Evolutionary conservation across 92 coral and sea anemone genomes (phyloP).

Genomic region (Phymanthus crucifer): DNA sequence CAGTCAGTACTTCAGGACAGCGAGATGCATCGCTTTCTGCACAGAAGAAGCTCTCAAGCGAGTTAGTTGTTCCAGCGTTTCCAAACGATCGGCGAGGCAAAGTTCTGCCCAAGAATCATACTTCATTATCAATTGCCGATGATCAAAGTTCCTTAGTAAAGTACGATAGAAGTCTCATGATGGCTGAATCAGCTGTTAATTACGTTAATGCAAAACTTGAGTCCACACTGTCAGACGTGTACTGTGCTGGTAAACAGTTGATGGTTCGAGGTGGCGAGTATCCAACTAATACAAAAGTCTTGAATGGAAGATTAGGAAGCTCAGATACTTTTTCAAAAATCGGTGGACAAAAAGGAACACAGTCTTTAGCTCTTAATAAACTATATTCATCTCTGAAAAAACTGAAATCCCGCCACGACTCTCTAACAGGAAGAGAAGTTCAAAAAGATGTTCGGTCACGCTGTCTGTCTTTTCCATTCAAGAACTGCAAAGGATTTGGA

Average conservation of each 20-base stretch:
- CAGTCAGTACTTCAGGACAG: not conserved
- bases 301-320: slow-evolving; percentile 5
- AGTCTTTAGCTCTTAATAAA: slow-evolving; percentile 64
- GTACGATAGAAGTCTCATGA: not conserved
- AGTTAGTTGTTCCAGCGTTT: not conserved
- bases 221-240: slow-evolving; percentile 39
- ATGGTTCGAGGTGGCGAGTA: slow-evolving; percentile 22
- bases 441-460: slow-evolving; percentile 41
- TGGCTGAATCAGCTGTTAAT: not conserved
- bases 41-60: not conserved
- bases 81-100: not conserved
- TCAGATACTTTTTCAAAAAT: not conserved
- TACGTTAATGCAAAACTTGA: slow-evolving; percentile 10
- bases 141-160: not conserved
- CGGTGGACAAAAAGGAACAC: slow-evolving; percentile 25
- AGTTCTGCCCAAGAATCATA: not conserved
- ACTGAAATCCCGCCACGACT: slow-evolving; percentile 65
- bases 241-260: slow-evolving; percentile 64
- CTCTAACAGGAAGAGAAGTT: slow-evolving; percentile 5
- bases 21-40: not conserved
- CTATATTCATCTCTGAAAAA: slow-evolving; percentile 75
- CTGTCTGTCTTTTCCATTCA: slow-evolving; percentile 43
- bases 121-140: not conserved
- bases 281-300: not conserved
- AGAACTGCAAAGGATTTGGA: slow-evolving; percentile 31